Evolutionary conservation across 1,140 invertebrate species (phyloP).

Genomic region (Ooceraea biroi): DNA sequence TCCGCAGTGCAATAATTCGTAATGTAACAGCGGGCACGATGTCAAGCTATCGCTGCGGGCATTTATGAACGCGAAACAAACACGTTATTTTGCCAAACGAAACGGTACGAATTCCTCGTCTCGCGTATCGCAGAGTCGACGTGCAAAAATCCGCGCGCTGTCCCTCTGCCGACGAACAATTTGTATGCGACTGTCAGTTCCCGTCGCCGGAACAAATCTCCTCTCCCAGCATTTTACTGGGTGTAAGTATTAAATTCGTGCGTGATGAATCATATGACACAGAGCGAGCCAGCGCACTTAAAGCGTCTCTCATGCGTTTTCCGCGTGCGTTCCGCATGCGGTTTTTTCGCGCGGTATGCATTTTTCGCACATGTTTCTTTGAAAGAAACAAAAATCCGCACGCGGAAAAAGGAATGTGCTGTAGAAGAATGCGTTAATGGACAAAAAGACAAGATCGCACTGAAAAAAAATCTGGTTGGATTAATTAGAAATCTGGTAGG

Average conservation of each 20-base stretch:
- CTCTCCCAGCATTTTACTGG: slow-evolving; percentile 44
- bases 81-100: neutral
- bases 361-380: too few relatives aligned
- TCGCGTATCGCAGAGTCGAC: slow-evolving; percentile 50
- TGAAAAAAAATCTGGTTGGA: too few relatives aligned
- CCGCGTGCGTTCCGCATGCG: too few relatives aligned
- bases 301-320: slow-evolving; percentile 6
- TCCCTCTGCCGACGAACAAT: slow-evolving; percentile 27
- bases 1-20: slow-evolving; percentile 24
- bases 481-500: too few relatives aligned
- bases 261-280: slow-evolving; percentile 56
- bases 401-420: too few relatives aligned
- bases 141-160: slow-evolving; percentile 31
- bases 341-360: too few relatives aligned
- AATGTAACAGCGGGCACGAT: slow-evolving; percentile 1
- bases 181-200: slow-evolving; percentile 50
- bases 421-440: too few relatives aligned
- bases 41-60: slow-evolving; percentile 5
- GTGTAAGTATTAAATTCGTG: slow-evolving; percentile 61
- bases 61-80: slow-evolving; percentile 34
- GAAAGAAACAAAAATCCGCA: too few relatives aligned
- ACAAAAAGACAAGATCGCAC: too few relatives aligned
- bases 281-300: slow-evolving; percentile 10
- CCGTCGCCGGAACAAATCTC: slow-evolving; percentile 37
- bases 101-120: slow-evolving; percentile 32